Evolutionary conservation across 2,888 invertebrate species (phyloP), one percentile per base, ranked within the genome.

Genomic region (Stegana nigrithorax): DNA sequence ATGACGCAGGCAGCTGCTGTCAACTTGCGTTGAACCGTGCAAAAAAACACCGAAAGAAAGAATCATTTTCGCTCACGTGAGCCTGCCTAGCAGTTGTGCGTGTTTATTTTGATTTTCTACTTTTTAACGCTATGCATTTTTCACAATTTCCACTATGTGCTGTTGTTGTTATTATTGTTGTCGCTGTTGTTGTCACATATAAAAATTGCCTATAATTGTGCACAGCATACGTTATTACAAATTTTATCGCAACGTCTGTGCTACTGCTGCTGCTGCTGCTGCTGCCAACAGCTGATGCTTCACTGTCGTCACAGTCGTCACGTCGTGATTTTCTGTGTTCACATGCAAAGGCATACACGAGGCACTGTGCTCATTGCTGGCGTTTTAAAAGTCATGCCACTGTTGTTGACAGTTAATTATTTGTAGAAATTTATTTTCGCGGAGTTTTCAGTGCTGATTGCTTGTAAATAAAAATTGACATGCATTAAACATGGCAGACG

Each of bases 331-430:
- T n/a, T n/a, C n/a, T n/a, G n/a, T n/a, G n/a, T n/a, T n/a, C n/a
- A n/a, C n/a, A n/a, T n/a, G n/a, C n/a, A n/a, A n/a, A n/a, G n/a
- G n/a, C n/a, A n/a, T n/a, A n/a, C n/a, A n/a, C n/a, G n/a, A n/a
- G n/a, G n/a, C n/a, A n/a, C n/a, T n/a, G n/a, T n/a, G n/a, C n/a
- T n/a, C n/a, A n/a, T n/a, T n/a, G n/a, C n/a, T n/a, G n/a, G n/a
- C n/a, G n/a, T n/a, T n/a, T n/a, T n/a, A n/a, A 17, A 44, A 42
- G 57, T 25, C 25, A 44, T 26, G 45, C 68, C 67, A 66, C 77
- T 75, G 77, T 59, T 55, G 65, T 70, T 75, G 75, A 75, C 75
- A 75, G 71, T 75, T 75, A 78, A 75, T 77, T 77, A 75, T 75
- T 75, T 77, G 73, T 68, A 59, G 67, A 70, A 75, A 75, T 69